Percentiles rank a stretch among this genome's conserved stretches.
Evolutionary conservation across 2,113 vertebrate species (phyloP).

Genomic region (Epinephelus moara): DNA sequence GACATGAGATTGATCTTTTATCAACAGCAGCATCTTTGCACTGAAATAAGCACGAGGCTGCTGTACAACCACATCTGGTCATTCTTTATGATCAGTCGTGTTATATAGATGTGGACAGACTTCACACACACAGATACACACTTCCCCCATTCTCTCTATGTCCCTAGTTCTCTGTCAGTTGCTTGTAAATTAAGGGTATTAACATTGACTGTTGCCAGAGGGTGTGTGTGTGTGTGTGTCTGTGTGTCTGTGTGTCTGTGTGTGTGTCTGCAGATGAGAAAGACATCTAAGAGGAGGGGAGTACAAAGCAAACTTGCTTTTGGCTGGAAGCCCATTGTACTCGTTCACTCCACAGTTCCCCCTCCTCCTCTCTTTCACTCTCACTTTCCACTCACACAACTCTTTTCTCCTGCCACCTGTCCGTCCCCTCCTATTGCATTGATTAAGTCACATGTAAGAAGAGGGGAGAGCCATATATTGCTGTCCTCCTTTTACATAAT

Average conservation of each 20-base stretch:
- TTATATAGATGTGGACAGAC: not conserved
- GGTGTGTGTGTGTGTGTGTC: constrained; percentile 9
- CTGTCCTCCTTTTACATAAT: constrained; percentile 5
- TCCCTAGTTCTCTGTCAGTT: not conserved
- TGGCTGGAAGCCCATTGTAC: constrained; percentile 5
- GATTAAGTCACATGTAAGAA: not conserved
- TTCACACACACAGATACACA: not conserved
- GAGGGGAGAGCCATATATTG: not conserved
- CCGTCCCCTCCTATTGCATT: not conserved
- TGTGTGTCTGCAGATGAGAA: constrained; percentile 19
- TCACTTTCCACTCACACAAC: not conserved
- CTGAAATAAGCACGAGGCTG: not conserved
- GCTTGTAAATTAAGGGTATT: constrained; percentile 37
- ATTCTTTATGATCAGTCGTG: not conserved
- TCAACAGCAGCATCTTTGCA: constrained; percentile 3
- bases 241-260: not conserved
- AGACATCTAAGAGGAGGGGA: constrained; percentile 14
- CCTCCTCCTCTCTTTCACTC: not conserved
- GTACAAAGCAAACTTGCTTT: constrained; percentile 21
- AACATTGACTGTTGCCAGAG: not conserved
- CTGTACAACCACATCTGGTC: not conserved
- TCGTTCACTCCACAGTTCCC: constrained; percentile 4
- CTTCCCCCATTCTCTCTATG: not conserved
- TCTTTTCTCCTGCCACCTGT: not conserved
- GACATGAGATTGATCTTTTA: not conserved